Evolutionary conservation across 2,888 invertebrate genomes (phyloP).

Genomic region (Aporophyla nigra): DNA sequence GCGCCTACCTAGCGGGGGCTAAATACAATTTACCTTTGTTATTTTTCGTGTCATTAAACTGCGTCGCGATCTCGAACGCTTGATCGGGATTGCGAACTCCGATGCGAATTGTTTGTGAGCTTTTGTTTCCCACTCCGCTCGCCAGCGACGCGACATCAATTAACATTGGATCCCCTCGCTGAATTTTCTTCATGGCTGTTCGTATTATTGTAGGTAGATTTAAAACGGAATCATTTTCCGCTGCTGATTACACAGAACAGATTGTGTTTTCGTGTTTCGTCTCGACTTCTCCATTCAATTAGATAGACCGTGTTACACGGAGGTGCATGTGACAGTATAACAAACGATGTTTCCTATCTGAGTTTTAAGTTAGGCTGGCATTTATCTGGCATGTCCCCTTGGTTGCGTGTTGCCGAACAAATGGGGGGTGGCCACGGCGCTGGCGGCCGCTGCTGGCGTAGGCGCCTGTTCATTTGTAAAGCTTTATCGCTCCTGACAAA

Average conservation of each 20-base stretch:
- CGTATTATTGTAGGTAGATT: constrained; percentile 84
- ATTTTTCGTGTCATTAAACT: constrained; percentile 91
- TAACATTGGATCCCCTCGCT: constrained; percentile 87
- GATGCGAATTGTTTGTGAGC: constrained; percentile 90
- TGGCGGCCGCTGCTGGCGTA: constrained; percentile 78
- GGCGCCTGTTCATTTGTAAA: constrained; percentile 87
- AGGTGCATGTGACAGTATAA: constrained; percentile 73
- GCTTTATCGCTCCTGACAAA: constrained; percentile 87
- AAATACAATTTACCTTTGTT: constrained; percentile 91
- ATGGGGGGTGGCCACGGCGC: constrained; percentile 80
- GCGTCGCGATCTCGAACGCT: constrained; percentile 90
- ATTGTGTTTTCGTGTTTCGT: constrained; percentile 70
- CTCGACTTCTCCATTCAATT: constrained; percentile 66
- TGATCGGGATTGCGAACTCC: constrained; percentile 90
- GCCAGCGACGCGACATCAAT: constrained; percentile 90
- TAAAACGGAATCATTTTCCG: constrained; percentile 81
- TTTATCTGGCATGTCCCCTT: constrained; percentile 81
- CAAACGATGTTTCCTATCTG: constrained; percentile 76
- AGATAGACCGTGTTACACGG: constrained; percentile 62
- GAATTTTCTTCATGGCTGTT: constrained; percentile 86
- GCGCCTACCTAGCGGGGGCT: constrained; percentile 86
- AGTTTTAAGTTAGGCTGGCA: constrained; percentile 79
- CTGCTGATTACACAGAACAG: constrained; percentile 72
- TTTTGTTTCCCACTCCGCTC: constrained; percentile 89
- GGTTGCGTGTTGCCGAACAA: constrained; percentile 84